A percentile compares a stretch with the other conserved stretches of the same genome.
These are phyloP conservation scores for Sicus ferrugineus DNA, from an alignment of 2,888 invertebrate genomes.

Conservation along the genomic window DNA sequence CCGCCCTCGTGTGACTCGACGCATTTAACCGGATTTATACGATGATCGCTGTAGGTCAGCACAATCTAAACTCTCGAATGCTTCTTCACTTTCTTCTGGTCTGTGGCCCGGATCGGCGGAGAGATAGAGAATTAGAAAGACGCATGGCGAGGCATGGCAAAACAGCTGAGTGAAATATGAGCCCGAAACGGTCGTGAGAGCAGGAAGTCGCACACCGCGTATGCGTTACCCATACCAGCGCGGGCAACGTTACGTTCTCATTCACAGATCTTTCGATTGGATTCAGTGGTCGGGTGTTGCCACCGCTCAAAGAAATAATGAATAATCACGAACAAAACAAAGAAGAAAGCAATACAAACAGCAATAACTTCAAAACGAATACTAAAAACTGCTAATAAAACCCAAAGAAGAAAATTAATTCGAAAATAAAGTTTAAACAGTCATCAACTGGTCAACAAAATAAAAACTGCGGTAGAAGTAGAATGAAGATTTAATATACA, in stretches of 20 bases:
- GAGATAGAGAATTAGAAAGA: background rate
- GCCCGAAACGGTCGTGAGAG: background rate
- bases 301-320: background rate
- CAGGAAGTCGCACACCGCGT: background rate
- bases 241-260: conserved; percentile 16
- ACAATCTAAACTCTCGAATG: background rate
- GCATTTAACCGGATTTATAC: conserved; percentile 13
- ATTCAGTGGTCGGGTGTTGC: background rate
- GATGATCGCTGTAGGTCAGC: conserved; percentile 4
- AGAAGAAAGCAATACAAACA: background rate
- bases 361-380: background rate
- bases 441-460: too few species aligned
- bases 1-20: background rate
- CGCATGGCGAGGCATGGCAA: background rate
- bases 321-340: background rate
- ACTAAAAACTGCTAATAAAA: too few species aligned
- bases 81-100: conserved; percentile 1
- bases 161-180: background rate
- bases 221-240: background rate
- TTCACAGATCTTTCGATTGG: conserved; percentile 3
- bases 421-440: too few species aligned
- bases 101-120: background rate
- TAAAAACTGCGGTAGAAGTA: too few species aligned
- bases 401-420: too few species aligned
- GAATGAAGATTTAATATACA: too few species aligned